Percentiles rank a stretch among this genome's conserved stretches.
These are phyloP conservation scores for Eupithecia subfuscata DNA, from an alignment of 2,888 invertebrate genomes.

Conservation along the genomic window DNA sequence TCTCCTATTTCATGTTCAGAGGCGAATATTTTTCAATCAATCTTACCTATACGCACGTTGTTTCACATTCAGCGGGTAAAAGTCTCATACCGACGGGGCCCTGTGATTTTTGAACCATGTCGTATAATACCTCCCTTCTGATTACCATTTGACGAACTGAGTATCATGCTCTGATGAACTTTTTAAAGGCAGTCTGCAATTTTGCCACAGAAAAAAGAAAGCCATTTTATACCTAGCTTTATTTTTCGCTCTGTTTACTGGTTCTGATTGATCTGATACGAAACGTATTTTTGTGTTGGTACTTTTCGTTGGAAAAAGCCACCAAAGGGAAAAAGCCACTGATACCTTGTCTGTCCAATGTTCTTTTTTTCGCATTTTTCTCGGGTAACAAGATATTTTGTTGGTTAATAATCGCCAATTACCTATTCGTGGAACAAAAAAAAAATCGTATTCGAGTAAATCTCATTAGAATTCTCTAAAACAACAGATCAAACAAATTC, in stretches of 20 bases:
- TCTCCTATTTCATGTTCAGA: conserved; percentile 34
- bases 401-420: neutral
- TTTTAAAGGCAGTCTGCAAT: conserved; percentile 71
- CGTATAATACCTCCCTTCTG: conserved; percentile 75
- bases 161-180: conserved; percentile 77
- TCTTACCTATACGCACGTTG: conserved; percentile 56
- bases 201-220: conserved; percentile 65
- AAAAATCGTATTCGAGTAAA: neutral
- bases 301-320: neutral
- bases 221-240: conserved; percentile 58
- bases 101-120: conserved; percentile 82
- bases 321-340: neutral
- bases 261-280: conserved; percentile 55
- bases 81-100: conserved; percentile 60
- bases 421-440: neutral
- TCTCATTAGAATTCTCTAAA: conserved; percentile 29
- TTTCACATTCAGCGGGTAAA: conserved; percentile 71
- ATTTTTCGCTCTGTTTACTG: conserved; percentile 51
- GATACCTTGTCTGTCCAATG: neutral
- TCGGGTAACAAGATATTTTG: neutral
- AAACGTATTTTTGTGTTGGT: conserved; percentile 25
- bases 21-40: conserved; percentile 50
- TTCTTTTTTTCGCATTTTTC: neutral
- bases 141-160: conserved; percentile 81
- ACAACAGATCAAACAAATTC: conserved; percentile 41